Conservation (phyloP, 2,113 vertebrate genomes). For the Nanorana parkeri region DNA sequence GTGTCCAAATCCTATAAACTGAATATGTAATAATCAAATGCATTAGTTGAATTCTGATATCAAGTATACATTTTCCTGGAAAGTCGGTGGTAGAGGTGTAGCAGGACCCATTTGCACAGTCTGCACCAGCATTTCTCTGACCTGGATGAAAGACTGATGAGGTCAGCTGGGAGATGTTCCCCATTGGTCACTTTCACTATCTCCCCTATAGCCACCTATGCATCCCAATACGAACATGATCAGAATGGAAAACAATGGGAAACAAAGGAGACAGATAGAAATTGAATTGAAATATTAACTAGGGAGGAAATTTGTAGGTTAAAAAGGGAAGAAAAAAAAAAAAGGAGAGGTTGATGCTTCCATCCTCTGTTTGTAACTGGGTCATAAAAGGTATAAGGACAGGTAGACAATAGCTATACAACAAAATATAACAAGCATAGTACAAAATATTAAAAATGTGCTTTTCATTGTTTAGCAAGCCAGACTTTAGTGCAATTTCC, state of each 20-base stretch:
- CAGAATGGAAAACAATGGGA: conserved; percentile 66
- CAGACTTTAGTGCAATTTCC: too few species aligned
- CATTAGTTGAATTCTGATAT: too few species aligned
- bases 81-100: too few species aligned
- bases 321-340: conserved; percentile 59
- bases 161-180: conserved; percentile 97
- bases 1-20: too few species aligned
- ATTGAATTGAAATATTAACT: conserved; percentile 80
- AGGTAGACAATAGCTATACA: background rate
- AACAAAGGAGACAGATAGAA: conserved; percentile 67
- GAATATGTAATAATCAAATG: too few species aligned
- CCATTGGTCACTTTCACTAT: conserved; percentile 98
- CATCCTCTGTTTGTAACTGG: conserved; percentile 83
- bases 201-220: conserved; percentile 96
- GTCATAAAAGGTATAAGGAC: conserved; percentile 35
- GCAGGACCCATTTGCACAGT: conserved; percentile 77
- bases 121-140: conserved; percentile 78
- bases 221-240: conserved; percentile 84
- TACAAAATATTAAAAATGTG: too few species aligned
- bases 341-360: conserved; percentile 75
- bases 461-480: too few species aligned
- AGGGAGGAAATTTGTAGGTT: conserved; percentile 79
- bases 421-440: too few species aligned
- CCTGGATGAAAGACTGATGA: conserved; percentile 99
- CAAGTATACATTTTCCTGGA: too few species aligned